Base-by-base conservation (phyloP, 2,888 invertebrate genomes). In the Catocala sponsa region DNA sequence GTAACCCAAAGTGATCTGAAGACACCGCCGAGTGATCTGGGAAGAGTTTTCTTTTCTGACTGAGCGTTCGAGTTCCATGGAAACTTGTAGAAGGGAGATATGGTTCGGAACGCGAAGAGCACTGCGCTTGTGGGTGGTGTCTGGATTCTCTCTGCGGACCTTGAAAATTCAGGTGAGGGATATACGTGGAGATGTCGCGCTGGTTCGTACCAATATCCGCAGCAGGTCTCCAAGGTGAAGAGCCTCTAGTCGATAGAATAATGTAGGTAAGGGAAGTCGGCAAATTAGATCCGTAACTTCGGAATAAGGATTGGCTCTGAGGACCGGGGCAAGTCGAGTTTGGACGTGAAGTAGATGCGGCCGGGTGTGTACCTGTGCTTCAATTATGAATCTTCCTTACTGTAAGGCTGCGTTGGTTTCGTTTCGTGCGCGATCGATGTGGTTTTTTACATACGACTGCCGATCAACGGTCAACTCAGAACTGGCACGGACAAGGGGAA, bases 231-330 rank as follows among this genome's bases (percentile, higher is more conserved):
- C 96, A 95, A 96, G 96, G 96, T 96, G 92, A 95, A 94, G 92
- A 95, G 95, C 95, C 95, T 96, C 95, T 95, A 95, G 95, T 95
- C 95, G 81, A 82, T 83, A 84, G 83, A 95, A 92, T 94, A 96
- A 96, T 95, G 95, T 95, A 95, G 95, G 94, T 95, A 95, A 95
- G 95, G 95, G 95, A 96, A 95, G 95, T 95, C 95, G 95, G 95
- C 95, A 96, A 96, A 95, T 93, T 95, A 90, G 95, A 96, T 95
- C 94, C 92, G 94, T 94, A 94, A 95, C 94, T 94, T 96, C 95
- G 95, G 96, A 94, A 96, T 91, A 96, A 96, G 95, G 96, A 96
- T 96, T 96, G 96, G 96, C 96, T 96, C 96, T 96, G 95, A 96
- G 95, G 95, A 94, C 95, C 93, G 95, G 95, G 96, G 91, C 90